phyloP scores from a whole-genome alignment of 2,797 vertebrate species.

The Peromyscus attwateri region DNA sequence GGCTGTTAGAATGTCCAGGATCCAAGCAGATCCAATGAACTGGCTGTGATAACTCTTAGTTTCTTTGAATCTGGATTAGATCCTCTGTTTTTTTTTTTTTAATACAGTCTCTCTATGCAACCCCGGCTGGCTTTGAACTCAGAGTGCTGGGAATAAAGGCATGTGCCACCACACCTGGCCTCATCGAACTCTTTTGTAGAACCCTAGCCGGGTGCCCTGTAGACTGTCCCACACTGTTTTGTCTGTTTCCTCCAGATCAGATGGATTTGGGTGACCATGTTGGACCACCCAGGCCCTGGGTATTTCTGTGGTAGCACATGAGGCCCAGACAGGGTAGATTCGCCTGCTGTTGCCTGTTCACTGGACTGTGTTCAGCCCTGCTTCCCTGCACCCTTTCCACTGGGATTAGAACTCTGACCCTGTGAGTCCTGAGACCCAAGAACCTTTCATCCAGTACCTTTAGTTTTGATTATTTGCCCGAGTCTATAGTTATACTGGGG shows the following conservation, averaged over 20 bases:
- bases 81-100: background rate
- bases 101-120: background rate
- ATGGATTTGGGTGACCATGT: background rate
- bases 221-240: background rate
- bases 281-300: background rate
- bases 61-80: background rate
- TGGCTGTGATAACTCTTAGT: background rate
- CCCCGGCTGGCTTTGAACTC: background rate
- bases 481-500: background rate
- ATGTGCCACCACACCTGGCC: too few relatives aligned
- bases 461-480: conserved; percentile 6
- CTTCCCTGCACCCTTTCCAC: background rate
- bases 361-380: background rate
- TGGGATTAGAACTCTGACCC: background rate
- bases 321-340: background rate
- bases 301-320: background rate
- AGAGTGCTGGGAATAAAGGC: background rate
- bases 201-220: background rate
- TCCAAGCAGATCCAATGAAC: background rate
- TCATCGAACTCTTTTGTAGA: background rate
- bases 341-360: background rate
- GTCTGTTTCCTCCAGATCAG: background rate
- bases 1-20: background rate
- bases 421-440: background rate
- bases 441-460: background rate